Base-by-base conservation (phyloP, 2,888 invertebrate species). In the Sminthurinus aureus region DNA sequence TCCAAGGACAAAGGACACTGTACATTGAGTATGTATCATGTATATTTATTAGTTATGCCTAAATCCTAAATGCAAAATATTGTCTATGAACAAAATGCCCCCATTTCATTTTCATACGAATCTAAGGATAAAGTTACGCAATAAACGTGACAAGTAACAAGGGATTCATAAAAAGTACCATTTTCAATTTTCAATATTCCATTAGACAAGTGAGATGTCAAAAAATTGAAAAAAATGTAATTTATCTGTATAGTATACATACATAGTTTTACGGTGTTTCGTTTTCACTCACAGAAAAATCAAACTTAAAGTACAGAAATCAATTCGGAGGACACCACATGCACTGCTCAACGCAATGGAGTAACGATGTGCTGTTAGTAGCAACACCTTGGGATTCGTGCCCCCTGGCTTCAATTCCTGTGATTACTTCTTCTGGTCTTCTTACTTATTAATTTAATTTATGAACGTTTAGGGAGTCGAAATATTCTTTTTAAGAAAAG, bases 331-430 rank as follows among this genome's bases (percentile, higher is more conserved):
- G 38, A 22, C 84, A 85, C n/a, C 24, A 24, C 15, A 80, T 85
- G 79, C 80, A 83, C n/a, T 87, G 86, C 81, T 85, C 22, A 22
- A 80, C 26, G 15, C 84, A 84, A 18, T 77, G 73, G 71, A 83
- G 85, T 1, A 79, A 82, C 26, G 87, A 87, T 20, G 85, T 83
- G 22, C 71, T 88, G 12, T 73, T 87, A 20, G 76, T 88, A 0
- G 86, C 87, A 0, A 85, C 88, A 8, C 88, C 88, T 2, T 88
- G 88, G 88, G 88, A 88, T 81, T 88, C 87, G 24, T 87, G 87
- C 69, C 86, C 87, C 0, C 78, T 86, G 22, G 77, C 83, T 0
- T 85, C 85, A 26, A 71, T 84, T 69, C 87, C 87, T 52, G 86
- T 86, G 26, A 24, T 67, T 18, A 8, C 24, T 24, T n/a, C 13